These are phyloP conservation scores for Pelodytes ibericus DNA, from an alignment of 2,797 vertebrate genomes.

Conservation along the genomic window DNA sequence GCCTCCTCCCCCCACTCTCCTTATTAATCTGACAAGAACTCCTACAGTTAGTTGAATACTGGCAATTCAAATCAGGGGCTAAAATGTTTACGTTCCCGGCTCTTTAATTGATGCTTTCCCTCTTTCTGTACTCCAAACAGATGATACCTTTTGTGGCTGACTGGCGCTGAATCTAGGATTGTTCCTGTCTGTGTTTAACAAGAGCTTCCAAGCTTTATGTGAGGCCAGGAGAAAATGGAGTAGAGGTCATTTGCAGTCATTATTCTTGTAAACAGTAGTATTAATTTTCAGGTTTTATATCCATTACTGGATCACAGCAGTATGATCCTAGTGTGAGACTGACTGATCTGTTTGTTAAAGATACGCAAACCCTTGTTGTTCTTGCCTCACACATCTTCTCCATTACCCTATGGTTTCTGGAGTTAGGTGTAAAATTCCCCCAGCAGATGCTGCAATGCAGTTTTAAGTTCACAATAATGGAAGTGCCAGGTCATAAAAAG, in stretches of 20 bases:
- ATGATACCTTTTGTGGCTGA: slow-evolving; percentile 45
- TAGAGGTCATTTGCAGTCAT: slow-evolving; percentile 45
- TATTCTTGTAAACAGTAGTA: slow-evolving; percentile 44
- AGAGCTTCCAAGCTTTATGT: slow-evolving; percentile 46
- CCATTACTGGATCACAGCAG: slow-evolving; percentile 45
- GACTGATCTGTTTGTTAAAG: slow-evolving; percentile 37
- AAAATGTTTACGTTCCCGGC: slow-evolving; percentile 40
- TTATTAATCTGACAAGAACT: slow-evolving; percentile 23
- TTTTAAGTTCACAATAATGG: background rate
- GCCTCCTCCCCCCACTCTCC: background rate
- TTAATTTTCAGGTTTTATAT: slow-evolving; percentile 52
- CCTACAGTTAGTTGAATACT: slow-evolving; percentile 7
- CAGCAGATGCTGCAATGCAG: background rate
- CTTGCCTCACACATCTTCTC: background rate
- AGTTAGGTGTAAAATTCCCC: background rate
- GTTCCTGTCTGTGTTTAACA: slow-evolving; percentile 52
- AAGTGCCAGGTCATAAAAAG: too few species aligned
- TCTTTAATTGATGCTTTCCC: slow-evolving; percentile 31
- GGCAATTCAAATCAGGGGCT: slow-evolving; percentile 24
- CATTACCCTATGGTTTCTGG: background rate
- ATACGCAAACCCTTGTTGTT: slow-evolving; percentile 15
- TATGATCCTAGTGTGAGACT: slow-evolving; percentile 2
- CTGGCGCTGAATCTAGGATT: slow-evolving; percentile 31
- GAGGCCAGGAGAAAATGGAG: slow-evolving; percentile 45
- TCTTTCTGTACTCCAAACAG: slow-evolving; percentile 42